Percentiles rank a stretch among this genome's conserved stretches.
phyloP scores from a whole-genome alignment of 2,113 vertebrate species.

The Brachyhypopomus gauderio region DNA sequence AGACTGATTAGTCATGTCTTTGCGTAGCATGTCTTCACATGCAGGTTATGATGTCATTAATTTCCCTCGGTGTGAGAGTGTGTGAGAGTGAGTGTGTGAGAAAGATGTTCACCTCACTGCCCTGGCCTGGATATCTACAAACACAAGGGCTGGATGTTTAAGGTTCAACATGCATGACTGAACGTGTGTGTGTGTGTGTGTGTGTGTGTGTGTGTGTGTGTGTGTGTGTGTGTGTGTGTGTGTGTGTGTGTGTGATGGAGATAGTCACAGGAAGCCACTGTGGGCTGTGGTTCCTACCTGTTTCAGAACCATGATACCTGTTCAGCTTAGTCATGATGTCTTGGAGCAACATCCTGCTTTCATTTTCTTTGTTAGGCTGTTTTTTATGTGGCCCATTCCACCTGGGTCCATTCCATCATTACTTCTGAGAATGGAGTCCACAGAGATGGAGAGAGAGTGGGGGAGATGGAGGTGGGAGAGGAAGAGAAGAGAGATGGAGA shows the following conservation, averaged over 20 bases:
- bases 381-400: background rate
- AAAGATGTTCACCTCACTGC: too few species aligned
- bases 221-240: too few species aligned
- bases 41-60: too few species aligned
- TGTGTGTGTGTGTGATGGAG: too few species aligned
- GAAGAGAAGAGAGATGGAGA: conserved; percentile 30
- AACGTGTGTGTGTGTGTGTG: background rate
- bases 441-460: background rate
- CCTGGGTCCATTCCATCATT: background rate
- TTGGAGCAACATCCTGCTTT: background rate
- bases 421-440: background rate
- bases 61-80: too few species aligned
- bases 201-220: too few species aligned
- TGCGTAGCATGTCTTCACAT: too few species aligned
- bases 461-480: background rate
- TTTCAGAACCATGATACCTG: conserved; percentile 20
- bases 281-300: background rate
- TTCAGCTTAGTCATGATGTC: background rate
- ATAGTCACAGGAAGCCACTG: too few species aligned
- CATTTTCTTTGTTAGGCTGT: conserved; percentile 7
- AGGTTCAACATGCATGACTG: background rate
- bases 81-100: too few species aligned
- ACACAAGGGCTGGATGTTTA: background rate
- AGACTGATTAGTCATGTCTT: too few species aligned
- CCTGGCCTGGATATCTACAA: too few species aligned